Evolutionary conservation across 2,888 invertebrate genomes (phyloP).

Genomic region (Aspidapion aeneum): DNA sequence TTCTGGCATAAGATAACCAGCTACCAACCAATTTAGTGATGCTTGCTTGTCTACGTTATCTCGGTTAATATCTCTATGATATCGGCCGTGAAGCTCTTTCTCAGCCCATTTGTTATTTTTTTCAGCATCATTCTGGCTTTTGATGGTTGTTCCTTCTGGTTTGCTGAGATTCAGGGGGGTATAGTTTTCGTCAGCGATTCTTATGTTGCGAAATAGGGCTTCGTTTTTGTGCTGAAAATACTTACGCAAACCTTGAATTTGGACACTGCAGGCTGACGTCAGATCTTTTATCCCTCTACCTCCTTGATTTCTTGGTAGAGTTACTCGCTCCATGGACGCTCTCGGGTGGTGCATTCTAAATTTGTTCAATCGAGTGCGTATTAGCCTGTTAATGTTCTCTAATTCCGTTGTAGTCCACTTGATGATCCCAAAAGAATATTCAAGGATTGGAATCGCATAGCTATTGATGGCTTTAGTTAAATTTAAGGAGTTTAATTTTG

Average conservation of each 20-base stretch:
- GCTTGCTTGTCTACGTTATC: too few relatives aligned
- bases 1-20: too few relatives aligned
- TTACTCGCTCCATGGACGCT: neutral
- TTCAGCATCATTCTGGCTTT: too few relatives aligned
- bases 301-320: neutral
- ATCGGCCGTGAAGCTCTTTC: too few relatives aligned
- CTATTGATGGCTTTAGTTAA: neutral
- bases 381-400: neutral
- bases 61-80: too few relatives aligned
- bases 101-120: too few relatives aligned
- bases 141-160: too few relatives aligned
- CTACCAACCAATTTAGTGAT: too few relatives aligned
- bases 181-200: too few relatives aligned
- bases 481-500: neutral
- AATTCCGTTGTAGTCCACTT: neutral
- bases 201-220: too few relatives aligned
- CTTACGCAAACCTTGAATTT: neutral
- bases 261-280: neutral
- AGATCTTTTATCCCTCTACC: neutral
- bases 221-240: neutral
- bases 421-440: neutral
- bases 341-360: constrained; percentile 1
- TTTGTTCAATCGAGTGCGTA: neutral
- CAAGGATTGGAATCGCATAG: neutral
- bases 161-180: too few relatives aligned